Conservation (phyloP, 2,113 vertebrate species). For the Rostratula benghalensis region DNA sequence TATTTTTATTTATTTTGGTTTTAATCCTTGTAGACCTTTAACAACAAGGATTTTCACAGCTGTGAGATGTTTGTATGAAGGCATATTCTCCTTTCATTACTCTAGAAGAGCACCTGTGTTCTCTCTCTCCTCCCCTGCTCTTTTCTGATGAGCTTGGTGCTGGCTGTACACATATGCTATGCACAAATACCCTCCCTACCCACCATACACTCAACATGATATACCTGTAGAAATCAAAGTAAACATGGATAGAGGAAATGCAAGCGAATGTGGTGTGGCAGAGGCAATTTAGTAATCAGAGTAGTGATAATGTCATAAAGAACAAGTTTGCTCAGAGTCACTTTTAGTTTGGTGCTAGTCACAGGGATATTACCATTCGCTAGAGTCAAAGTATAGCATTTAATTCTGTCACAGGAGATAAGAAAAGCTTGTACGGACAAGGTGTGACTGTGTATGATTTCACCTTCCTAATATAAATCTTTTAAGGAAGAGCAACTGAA, state of each 20-base stretch:
- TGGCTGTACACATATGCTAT: background rate
- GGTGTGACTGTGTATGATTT: slow-evolving; percentile 30
- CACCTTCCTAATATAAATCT: slow-evolving; percentile 37
- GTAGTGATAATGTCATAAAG: background rate
- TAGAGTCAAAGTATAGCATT: background rate
- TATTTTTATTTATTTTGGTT: background rate
- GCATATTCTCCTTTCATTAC: background rate
- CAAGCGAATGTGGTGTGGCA: background rate
- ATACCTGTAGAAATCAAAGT: background rate
- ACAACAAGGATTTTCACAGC: background rate
- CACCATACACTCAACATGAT: background rate
- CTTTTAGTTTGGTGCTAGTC: background rate
- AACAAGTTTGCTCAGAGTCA: background rate
- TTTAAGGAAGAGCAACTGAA: slow-evolving; percentile 46
- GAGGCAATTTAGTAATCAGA: background rate
- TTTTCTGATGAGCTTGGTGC: background rate
- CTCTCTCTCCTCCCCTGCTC: background rate
- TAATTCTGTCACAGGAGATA: background rate
- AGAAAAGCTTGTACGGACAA: slow-evolving; percentile 12
- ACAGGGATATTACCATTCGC: background rate
- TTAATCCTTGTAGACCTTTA: background rate
- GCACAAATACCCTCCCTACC: background rate
- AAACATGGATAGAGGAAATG: background rate
- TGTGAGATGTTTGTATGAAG: background rate
- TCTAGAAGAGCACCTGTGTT: background rate